Base-by-base conservation (phyloP, 2,113 vertebrate species). In the Emydocephalus ijimae region DNA sequence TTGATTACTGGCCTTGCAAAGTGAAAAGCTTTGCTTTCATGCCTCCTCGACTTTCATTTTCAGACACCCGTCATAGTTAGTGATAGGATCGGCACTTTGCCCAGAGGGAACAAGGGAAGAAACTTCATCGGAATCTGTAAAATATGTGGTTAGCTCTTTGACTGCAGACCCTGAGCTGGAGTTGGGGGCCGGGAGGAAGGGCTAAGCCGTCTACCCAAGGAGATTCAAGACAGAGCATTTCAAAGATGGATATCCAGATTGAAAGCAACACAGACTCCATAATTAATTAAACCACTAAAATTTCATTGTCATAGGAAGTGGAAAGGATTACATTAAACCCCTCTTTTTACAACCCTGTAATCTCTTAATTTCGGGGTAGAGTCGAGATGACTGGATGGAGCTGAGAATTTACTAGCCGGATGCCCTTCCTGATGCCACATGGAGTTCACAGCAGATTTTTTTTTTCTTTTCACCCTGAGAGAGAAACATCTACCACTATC, bases 11-110 rank as follows among this genome's bases (percentile, higher is more conserved):
- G 97, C 95, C 94, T 95, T 48, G 91, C 94, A 45, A 93, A 93
- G 94, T 91, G 74, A 81, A 21, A 91, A 96, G 96, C 96, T 93
- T 26, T 91, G 94, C 95, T 95, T 96, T 95, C 94, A 11, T 85
- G 94, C 92, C 95, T 52, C 21, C 97, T 96, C 95, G 96, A 95
- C 96, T 97, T 95, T 91, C 95, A 59, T 97, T 96, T 96, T 96
- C 96, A 95, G 94, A 45, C 88, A 39, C 92, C 88, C 92, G 23
- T 50, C 88, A 3, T 20, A 88, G 95, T n/a, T 93, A 92, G 3
- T 74, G 61, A 9, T 81, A 55, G 95, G 74, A 39, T 1, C 52
- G 59, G 85, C 94, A 93, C 95, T 91, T 88, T 89, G 95, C 88
- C 93, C 95, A 1, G 2, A 86, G 91, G 93, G 93, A 3, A 0